Base-by-base conservation (phyloP, 2,888 invertebrate species). In the Ctena decussata region DNA sequence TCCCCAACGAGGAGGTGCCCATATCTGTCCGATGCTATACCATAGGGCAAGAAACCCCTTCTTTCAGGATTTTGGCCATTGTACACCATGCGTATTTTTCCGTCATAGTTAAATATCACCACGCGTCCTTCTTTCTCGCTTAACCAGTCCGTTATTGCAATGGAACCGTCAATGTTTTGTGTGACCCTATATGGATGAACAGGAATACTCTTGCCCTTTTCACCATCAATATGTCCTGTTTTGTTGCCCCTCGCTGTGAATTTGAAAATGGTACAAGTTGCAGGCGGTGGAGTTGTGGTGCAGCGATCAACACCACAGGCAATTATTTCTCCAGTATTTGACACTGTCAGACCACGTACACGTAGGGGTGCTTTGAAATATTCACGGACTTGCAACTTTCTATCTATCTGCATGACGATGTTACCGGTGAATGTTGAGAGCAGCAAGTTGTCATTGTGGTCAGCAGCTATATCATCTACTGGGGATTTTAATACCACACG, bases 11-110 rank as follows among this genome's bases (percentile, higher is more conserved):
- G 65, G 1, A 89, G 79, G 37, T 89, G 89, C 0, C 89, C 89
- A 41, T 70, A 89, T 53, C 70, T 84, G 72, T 89, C 89, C 6
- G 75, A 82, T 27, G 83, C 73, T n/a, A 89, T 89, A 1, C 86
- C 89, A 46, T 89, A 89, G 11, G 89, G 89, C 12, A 89, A 81
- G 53, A 89, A 89, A 30, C 65, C 77, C 27, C 77, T 60, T 65
- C 53, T 78, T 27, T 85, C 86, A 30, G 73, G 80, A 35, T 72
- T 77, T 12, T 71, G 70, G 6, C 89, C 89, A 49, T 84, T 82
- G 65, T 89, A 89, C 11, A 89, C 86, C 86, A 86, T 89, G 12
- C 89, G 80, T n/a, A 86, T 81, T 37, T 86, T 89, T 5, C 89
- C 89, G 71, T 89, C 89, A 69, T 82, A 84, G 5, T 80, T 80